These are phyloP conservation scores for Latrodectus hesperus DNA, from an alignment of 2,888 invertebrate species.

Conservation along the genomic window DNA sequence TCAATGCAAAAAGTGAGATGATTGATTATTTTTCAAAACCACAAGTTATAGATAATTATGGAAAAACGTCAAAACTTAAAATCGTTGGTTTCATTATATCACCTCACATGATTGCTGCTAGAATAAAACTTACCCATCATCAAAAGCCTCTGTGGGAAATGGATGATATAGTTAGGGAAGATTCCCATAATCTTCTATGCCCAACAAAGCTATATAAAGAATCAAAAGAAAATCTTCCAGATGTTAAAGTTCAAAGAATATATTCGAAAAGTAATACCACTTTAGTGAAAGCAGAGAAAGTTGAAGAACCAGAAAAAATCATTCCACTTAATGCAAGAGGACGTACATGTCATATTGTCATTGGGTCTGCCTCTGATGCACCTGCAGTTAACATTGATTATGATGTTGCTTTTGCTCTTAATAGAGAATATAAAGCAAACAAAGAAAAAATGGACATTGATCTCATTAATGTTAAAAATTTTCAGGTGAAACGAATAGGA, in stretches of 20 bases:
- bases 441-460: background rate
- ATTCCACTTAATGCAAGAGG: conserved; percentile 14
- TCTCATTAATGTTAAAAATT: conserved; percentile 5
- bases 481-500: conserved; percentile 28
- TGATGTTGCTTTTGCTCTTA: conserved; percentile 40
- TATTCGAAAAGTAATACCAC: conserved; percentile 36
- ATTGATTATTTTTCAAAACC: conserved; percentile 20
- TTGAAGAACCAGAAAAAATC: background rate
- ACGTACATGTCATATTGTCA: conserved; percentile 49
- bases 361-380: conserved; percentile 21
- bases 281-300: conserved; percentile 2
- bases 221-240: conserved; percentile 1
- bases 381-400: conserved; percentile 20
- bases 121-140: conserved; percentile 21
- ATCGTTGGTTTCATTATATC: conserved; percentile 47
- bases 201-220: conserved; percentile 9
- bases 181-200: background rate
- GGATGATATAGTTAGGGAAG: conserved; percentile 15
- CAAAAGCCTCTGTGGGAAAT: conserved; percentile 43
- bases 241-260: background rate
- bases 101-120: conserved; percentile 32
- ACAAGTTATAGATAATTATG: conserved; percentile 10
- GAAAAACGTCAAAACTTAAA: conserved; percentile 46
- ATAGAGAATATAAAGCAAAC: background rate
- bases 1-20: background rate